A percentile compares a stretch with the other conserved stretches of the same genome.
phyloP scores from a whole-genome alignment of 2,113 vertebrate species.

The Mormyrus iriodes region DNA sequence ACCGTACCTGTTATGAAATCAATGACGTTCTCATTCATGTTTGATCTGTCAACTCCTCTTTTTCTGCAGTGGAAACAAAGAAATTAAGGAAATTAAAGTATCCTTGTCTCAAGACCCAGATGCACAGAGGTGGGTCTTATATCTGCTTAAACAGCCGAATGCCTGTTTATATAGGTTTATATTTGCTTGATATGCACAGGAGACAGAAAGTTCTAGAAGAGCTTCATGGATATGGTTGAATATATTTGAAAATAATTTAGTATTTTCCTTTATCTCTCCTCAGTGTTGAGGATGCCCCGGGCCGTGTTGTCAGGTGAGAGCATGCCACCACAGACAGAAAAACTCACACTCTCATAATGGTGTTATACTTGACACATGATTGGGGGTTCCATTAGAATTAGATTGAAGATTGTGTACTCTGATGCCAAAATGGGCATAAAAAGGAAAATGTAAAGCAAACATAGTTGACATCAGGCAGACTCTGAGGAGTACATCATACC shows the following conservation, averaged over 20 bases:
- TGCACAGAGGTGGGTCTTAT: constrained; percentile 36
- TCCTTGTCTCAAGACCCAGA: constrained; percentile 38
- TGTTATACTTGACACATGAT: neutral
- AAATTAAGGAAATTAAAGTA: constrained; percentile 48
- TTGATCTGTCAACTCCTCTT: neutral
- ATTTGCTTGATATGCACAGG: neutral
- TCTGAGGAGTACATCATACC: neutral
- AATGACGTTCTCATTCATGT: neutral
- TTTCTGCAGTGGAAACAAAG: constrained; percentile 45
- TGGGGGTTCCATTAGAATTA: neutral
- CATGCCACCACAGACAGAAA: neutral
- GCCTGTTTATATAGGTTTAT: constrained; percentile 16
- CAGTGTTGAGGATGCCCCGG: constrained; percentile 26
- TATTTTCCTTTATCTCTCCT: constrained; percentile 4
- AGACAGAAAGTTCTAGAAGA: neutral
- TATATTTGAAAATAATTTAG: neutral
- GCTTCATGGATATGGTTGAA: neutral
- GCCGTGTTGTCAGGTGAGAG: constrained; percentile 41
- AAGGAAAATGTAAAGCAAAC: neutral
- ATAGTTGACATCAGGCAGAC: neutral
- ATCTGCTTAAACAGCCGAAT: neutral
- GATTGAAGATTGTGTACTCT: neutral
- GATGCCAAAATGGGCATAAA: neutral
- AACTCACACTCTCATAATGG: neutral
- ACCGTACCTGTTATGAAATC: neutral